Percentiles rank a stretch among this genome's conserved stretches.
These are phyloP conservation scores for Saccopteryx leptura DNA, from an alignment of 2,113 vertebrate species.

Conservation along the genomic window DNA sequence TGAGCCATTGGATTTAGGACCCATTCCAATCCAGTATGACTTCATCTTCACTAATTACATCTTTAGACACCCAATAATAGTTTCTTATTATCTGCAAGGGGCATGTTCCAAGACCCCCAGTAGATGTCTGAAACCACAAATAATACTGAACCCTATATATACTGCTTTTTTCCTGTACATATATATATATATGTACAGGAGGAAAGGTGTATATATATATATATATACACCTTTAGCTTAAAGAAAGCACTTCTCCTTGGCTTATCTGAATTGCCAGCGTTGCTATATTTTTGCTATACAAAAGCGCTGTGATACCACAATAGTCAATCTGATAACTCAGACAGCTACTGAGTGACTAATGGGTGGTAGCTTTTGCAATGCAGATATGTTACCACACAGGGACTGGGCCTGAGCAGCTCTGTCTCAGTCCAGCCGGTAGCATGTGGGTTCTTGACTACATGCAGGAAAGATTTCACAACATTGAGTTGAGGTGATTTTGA, in stretches of 20 bases:
- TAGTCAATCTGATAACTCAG: neutral
- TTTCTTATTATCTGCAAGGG: neutral
- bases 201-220: neutral
- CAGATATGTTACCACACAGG: no score
- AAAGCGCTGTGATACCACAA: neutral
- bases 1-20: neutral
- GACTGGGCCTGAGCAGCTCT: no score
- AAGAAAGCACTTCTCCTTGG: neutral
- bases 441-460: no score
- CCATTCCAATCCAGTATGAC: neutral
- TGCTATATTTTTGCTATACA: neutral
- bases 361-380: neutral
- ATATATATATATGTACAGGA: no score
- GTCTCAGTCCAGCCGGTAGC: no score
- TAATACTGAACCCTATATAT: neutral
- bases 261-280: neutral
- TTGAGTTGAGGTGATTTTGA: no score
- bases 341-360: neutral
- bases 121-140: neutral
- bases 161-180: neutral
- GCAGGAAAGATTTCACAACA: no score
- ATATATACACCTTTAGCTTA: neutral
- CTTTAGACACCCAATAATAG: neutral
- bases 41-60: neutral
- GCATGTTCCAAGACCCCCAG: neutral